Percentiles rank a stretch among this genome's conserved stretches.
phyloP scores from a whole-genome alignment of 2,113 vertebrate species.

The Gymnarchus niloticus region DNA sequence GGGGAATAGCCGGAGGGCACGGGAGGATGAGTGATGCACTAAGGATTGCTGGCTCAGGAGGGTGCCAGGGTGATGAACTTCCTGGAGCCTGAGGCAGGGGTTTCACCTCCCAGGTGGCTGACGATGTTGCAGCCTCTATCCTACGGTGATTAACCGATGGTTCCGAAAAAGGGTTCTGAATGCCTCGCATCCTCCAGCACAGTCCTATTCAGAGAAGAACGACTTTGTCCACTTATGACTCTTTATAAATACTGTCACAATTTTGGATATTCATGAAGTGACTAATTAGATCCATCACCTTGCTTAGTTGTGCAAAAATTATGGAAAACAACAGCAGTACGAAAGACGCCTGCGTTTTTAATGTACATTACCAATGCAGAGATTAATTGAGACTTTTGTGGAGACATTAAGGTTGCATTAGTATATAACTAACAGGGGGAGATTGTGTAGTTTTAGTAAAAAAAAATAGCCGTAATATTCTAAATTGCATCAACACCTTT shows the following conservation, averaged over 20 bases:
- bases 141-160: neutral
- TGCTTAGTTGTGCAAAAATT: neutral
- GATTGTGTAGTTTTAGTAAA: neutral
- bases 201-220: neutral
- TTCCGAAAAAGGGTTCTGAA: neutral
- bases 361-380: neutral
- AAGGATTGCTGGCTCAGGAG: neutral
- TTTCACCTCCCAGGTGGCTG: constrained; percentile 13
- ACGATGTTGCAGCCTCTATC: neutral
- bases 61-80: neutral
- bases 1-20: neutral
- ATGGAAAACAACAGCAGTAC: neutral
- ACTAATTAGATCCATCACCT: neutral
- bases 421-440: neutral
- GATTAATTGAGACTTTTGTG: neutral
- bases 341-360: neutral
- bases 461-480: neutral
- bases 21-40: neutral
- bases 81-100: neutral
- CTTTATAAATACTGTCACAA: neutral
- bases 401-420: neutral
- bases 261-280: neutral
- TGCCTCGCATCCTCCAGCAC: neutral
- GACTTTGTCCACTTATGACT: neutral
- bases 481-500: neutral